Base-by-base conservation (phyloP, 2,888 invertebrate genomes). In the Caenorhabditis sp. region DNA sequence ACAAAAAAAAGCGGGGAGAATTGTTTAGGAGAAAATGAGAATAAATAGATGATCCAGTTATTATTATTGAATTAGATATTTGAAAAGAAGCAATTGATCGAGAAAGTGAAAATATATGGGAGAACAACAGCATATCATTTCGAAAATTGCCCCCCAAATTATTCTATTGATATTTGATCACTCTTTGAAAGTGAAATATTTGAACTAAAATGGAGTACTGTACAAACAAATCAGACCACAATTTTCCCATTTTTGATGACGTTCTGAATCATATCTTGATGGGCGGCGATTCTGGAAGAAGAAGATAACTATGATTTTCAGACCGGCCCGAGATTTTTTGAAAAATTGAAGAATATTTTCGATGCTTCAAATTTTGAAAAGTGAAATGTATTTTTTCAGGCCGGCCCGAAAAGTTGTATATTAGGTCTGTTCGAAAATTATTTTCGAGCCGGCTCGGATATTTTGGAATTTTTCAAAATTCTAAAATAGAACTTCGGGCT, bases 261-360 rank as follows among this genome's bases (percentile, higher is more conserved):
- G 24, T 77, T 65, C 10, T 64, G 50, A 36, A 86, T 85, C 59
- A 86, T 69, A 49, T 73, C 76, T 3, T 75, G 62, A 36, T 90
- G 89, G 36, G 89, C 89, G 12, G 91, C 91, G 76, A 91, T 76
- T 55, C 77, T 61, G 43, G 14, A 43, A 43, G 3, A 43, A 17
- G 4, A 31, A 31, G 31, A n/a, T n/a, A 31, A 31, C 10, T 31
- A 31, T 31, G 4, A 10, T n/a, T n/a, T n/a, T n/a, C n/a, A n/a
- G n/a, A n/a, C n/a, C n/a, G n/a, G n/a, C n/a, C n/a, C n/a, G n/a
- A n/a, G n/a, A n/a, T n/a, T n/a, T n/a, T n/a, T n/a, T n/a, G n/a
- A n/a, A n/a, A n/a, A n/a, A n/a, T n/a, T n/a, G n/a, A n/a, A n/a
- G n/a, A n/a, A n/a, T n/a, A n/a, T n/a, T n/a, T n/a, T n/a, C n/a